These are phyloP conservation scores for Drosophila suzukii DNA, from an alignment of 1,140 invertebrate genomes.

Conservation along the genomic window DNA sequence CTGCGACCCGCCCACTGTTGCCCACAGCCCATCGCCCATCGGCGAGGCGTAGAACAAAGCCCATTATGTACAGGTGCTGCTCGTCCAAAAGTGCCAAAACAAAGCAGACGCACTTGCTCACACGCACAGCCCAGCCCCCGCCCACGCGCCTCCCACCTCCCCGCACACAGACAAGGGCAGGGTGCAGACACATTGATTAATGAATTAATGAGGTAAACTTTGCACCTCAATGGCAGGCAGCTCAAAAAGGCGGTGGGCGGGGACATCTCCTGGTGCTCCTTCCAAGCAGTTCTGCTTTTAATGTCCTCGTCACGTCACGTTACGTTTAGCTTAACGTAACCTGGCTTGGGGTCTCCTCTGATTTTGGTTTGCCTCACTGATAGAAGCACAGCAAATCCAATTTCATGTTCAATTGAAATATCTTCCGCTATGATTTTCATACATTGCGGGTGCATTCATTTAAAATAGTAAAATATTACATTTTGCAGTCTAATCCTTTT, in stretches of 20 bases:
- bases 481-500: no score
- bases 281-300: conserved; percentile 51
- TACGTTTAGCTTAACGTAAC: conserved; percentile 37
- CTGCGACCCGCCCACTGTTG: conserved; percentile 8
- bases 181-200: conserved; percentile 82
- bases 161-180: conserved; percentile 29
- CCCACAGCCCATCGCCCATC: conserved; percentile 51
- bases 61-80: conserved; percentile 83
- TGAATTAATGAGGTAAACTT: conserved; percentile 84
- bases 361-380: conserved; percentile 68
- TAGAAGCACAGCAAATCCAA: no score
- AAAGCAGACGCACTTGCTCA: conserved; percentile 73
- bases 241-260: conserved; percentile 57
- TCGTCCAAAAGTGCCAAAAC: conserved; percentile 79
- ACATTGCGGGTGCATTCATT: no score
- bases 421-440: no score
- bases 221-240: conserved; percentile 76
- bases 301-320: conserved; percentile 54
- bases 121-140: conserved; percentile 25
- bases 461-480: no score
- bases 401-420: no score
- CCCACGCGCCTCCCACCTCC: background rate
- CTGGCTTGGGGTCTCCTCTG: conserved; percentile 51
- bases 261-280: conserved; percentile 19
- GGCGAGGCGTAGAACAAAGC: conserved; percentile 78